These are phyloP conservation scores for Tetranychus truncatus DNA, from an alignment of 2,888 invertebrate genomes.

Conservation along the genomic window DNA sequence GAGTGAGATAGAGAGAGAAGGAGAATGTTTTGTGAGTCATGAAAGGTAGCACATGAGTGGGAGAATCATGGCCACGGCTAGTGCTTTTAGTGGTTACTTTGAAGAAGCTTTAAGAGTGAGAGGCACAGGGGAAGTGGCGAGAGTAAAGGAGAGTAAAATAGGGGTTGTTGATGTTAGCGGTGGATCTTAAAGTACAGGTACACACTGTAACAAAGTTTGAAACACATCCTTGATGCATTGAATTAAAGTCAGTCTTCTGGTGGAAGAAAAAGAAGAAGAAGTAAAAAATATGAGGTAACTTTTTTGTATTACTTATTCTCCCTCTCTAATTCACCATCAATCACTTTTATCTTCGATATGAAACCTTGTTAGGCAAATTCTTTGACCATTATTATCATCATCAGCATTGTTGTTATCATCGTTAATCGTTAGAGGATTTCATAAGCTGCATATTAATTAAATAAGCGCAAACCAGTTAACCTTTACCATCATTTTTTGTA, in stretches of 20 bases:
- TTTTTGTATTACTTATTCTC: background rate
- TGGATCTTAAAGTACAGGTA: background rate
- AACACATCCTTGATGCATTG: background rate
- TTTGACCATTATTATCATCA: background rate
- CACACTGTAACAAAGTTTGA: background rate
- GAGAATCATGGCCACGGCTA: background rate
- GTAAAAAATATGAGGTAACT: background rate
- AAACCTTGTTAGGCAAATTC: background rate
- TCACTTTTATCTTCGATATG: background rate
- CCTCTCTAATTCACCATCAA: background rate
- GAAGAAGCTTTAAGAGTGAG: background rate
- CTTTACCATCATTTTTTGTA: background rate
- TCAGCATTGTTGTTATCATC: background rate
- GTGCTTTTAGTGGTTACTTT: background rate
- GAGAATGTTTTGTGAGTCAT: background rate
- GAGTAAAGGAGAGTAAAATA: background rate
- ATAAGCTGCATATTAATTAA: background rate
- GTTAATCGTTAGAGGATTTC: background rate
- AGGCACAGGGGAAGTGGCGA: background rate
- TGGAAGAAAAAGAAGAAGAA: background rate
- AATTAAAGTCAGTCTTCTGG: background rate
- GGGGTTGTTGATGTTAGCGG: background rate
- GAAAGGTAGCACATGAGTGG: background rate
- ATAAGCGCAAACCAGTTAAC: background rate
- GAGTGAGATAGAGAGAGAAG: background rate